These are phyloP conservation scores for Nymphalis urticae DNA, from an alignment of 2,888 invertebrate genomes.

Conservation along the genomic window DNA sequence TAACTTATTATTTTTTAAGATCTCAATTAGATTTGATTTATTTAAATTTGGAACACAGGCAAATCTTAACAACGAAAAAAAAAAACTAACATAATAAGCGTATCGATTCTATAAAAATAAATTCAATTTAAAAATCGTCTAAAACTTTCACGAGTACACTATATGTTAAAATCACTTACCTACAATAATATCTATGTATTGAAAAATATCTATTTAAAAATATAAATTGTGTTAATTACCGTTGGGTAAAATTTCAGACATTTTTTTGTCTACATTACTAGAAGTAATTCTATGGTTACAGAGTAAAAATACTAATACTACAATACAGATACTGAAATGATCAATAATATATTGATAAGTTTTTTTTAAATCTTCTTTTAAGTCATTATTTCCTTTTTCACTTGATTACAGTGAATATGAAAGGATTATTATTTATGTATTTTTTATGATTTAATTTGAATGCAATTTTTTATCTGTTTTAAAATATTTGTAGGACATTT, in stretches of 20 bases:
- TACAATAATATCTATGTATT: conserved; percentile 23
- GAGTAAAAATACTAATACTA: conserved; percentile 1
- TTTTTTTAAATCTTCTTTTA: too few relatives aligned
- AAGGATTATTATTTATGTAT: too few relatives aligned
- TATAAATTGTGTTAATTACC: conserved; percentile 19
- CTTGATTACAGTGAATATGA: too few relatives aligned
- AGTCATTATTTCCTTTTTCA: too few relatives aligned
- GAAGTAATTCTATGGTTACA: conserved; percentile 4
- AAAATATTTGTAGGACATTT: too few relatives aligned
- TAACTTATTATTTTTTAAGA: neutral
- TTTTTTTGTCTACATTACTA: conserved; percentile 1
- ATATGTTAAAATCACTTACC: conserved; percentile 5
- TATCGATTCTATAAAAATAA: conserved; percentile 56
- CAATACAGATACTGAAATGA: neutral
- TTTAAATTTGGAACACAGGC: conserved; percentile 22
- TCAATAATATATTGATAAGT: too few relatives aligned
- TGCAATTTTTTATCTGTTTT: too few relatives aligned
- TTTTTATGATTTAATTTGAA: too few relatives aligned
- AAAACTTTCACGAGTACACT: conserved; percentile 4
- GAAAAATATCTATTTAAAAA: conserved; percentile 33
- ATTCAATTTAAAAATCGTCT: conserved; percentile 44
- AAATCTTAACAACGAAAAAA: conserved; percentile 11
- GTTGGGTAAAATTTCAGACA: conserved; percentile 13
- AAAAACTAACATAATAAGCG: conserved; percentile 70
- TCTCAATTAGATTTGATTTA: neutral